Evolutionary conservation across 1,140 invertebrate species (phyloP).

Genomic region (Agraylea sexmaculata): DNA sequence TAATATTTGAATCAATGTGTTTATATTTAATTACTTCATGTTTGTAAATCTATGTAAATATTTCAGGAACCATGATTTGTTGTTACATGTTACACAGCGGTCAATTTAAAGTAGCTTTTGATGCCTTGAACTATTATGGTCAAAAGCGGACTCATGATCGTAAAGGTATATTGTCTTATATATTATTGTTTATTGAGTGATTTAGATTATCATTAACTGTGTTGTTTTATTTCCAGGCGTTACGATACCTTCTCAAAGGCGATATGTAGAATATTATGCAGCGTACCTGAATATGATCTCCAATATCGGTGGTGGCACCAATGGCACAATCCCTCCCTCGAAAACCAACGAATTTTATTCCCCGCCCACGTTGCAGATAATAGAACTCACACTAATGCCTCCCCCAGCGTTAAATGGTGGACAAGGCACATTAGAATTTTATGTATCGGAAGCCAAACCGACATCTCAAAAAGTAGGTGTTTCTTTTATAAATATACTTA

Average conservation of each 20-base stretch:
- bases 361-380: constrained; percentile 57
- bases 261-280: constrained; percentile 95
- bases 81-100: constrained; percentile 87
- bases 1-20: constrained; percentile 19
- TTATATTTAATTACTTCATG: constrained; percentile 2
- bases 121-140: constrained; percentile 86
- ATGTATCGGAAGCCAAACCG: constrained; percentile 12
- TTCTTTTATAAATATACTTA: neutral
- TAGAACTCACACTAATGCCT: constrained; percentile 62
- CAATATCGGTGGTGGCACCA: constrained; percentile 5
- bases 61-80: constrained; percentile 88
- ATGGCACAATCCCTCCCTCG: constrained; percentile 22
- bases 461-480: constrained; percentile 11
- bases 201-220: constrained; percentile 7
- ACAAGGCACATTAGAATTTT: constrained; percentile 49
- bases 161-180: constrained; percentile 46
- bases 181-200: constrained; percentile 1
- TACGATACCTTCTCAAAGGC: constrained; percentile 94
- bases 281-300: constrained; percentile 56
- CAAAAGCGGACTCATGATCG: constrained; percentile 79
- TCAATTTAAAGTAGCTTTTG: constrained; percentile 63
- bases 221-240: constrained; percentile 58
- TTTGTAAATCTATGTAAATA: neutral
- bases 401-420: constrained; percentile 61
- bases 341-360: constrained; percentile 36